These are phyloP conservation scores for Heterohyrax brucei DNA, from an alignment of 2,797 vertebrate genomes.

Conservation along the genomic window DNA sequence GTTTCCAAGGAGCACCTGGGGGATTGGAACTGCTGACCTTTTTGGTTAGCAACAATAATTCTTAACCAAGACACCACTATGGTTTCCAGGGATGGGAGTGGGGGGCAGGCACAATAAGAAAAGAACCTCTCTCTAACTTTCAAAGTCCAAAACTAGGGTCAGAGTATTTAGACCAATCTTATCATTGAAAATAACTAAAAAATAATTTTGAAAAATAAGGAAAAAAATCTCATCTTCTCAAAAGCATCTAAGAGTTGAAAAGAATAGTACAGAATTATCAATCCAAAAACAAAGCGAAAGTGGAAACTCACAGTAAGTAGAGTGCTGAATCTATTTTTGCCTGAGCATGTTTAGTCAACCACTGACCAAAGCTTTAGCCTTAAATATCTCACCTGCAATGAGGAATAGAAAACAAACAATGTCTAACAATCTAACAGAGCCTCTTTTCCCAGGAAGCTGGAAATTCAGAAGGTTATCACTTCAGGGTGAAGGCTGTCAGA, in stretches of 20 bases:
- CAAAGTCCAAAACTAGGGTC: conserved; percentile 5
- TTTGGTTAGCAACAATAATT: too few relatives aligned
- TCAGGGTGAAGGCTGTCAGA: background rate
- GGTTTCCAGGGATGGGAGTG: background rate
- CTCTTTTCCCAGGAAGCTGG: background rate
- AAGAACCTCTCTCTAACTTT: conserved; percentile 60
- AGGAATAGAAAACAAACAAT: background rate
- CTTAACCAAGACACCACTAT: too few relatives aligned
- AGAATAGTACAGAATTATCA: conserved; percentile 37
- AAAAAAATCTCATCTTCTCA: background rate
- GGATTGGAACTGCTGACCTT: too few relatives aligned
- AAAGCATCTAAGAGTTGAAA: conserved; percentile 4
- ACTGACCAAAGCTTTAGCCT: background rate
- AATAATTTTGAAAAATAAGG: conserved; percentile 7
- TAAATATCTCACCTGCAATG: background rate
- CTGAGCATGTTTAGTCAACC: background rate
- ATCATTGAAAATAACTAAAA: conserved; percentile 58
- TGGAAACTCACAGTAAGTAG: background rate
- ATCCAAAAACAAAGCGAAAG: conserved; percentile 46
- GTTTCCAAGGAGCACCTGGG: too few relatives aligned
- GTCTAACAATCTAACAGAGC: background rate
- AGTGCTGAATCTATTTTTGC: conserved; percentile 14
- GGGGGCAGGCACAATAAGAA: background rate
- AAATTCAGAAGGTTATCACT: background rate
- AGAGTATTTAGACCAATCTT: background rate